These are phyloP conservation scores for Danio tinwini DNA, from an alignment of 2,797 vertebrate genomes.

Conservation along the genomic window DNA sequence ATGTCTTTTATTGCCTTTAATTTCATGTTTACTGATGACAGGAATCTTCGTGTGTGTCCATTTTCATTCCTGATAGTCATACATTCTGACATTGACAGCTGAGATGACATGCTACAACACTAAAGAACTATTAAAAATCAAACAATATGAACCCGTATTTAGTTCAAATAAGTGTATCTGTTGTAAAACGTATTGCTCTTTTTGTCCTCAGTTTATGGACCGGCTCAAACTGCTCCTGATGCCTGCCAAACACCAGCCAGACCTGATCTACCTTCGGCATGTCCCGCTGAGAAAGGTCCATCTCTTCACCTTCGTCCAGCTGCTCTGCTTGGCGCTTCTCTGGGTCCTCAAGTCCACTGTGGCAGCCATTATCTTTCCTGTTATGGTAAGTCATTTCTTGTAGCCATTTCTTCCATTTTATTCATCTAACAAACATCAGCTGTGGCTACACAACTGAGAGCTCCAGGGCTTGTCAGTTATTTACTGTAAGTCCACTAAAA, in stretches of 20 bases:
- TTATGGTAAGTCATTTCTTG: slow-evolving; percentile 86
- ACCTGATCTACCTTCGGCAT: slow-evolving; percentile 95
- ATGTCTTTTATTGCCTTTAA: too few relatives aligned
- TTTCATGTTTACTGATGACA: too few relatives aligned
- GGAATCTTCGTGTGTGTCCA: too few relatives aligned
- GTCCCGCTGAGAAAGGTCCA: slow-evolving; percentile 95
- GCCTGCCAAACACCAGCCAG: slow-evolving; percentile 97
- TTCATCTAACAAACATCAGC: background rate
- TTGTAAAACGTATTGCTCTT: background rate
- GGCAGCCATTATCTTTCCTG: slow-evolving; percentile 95
- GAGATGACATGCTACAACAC: too few relatives aligned
- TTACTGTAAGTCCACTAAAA: too few relatives aligned
- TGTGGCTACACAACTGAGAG: background rate
- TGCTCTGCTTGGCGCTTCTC: slow-evolving; percentile 91
- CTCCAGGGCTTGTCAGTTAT: background rate
- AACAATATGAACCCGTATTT: background rate
- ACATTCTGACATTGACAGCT: too few relatives aligned
- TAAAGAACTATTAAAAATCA: background rate
- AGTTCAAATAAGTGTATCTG: background rate
- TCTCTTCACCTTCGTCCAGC: slow-evolving; percentile 95
- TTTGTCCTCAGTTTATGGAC: slow-evolving; percentile 90
- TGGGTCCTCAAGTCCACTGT: slow-evolving; percentile 98
- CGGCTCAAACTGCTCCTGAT: slow-evolving; percentile 95
- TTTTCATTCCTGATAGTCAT: too few relatives aligned
- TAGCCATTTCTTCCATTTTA: too few relatives aligned